A percentile compares a stretch with the other conserved stretches of the same genome.
These are phyloP conservation scores for Carcina quercana DNA, from an alignment of 2,888 invertebrate genomes.

Conservation along the genomic window DNA sequence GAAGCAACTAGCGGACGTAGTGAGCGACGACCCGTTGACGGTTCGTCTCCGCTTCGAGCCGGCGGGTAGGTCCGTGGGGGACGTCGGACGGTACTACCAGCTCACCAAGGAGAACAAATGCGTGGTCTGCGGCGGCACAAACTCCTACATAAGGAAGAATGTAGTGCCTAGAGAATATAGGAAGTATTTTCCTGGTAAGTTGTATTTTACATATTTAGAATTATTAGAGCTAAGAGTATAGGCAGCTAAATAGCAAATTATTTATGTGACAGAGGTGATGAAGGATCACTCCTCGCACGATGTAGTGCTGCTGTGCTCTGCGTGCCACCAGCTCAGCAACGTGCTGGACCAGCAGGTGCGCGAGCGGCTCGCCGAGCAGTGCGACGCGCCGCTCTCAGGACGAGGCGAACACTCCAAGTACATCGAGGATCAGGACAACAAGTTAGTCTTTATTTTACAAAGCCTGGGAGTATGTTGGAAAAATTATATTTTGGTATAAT, in stretches of 20 bases:
- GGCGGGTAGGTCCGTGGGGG: slow-evolving; percentile 80
- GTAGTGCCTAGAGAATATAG: slow-evolving; percentile 89
- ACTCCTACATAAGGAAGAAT: slow-evolving; percentile 83
- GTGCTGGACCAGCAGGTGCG: slow-evolving; percentile 76
- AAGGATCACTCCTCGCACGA: slow-evolving; percentile 90
- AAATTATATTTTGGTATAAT: too few species aligned
- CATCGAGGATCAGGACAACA: slow-evolving; percentile 43
- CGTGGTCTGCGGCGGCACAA: slow-evolving; percentile 82
- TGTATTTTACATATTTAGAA: neutral
- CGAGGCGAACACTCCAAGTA: slow-evolving; percentile 28
- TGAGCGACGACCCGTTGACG: slow-evolving; percentile 71
- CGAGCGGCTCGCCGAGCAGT: slow-evolving; percentile 70
- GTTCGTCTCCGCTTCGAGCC: slow-evolving; percentile 86
- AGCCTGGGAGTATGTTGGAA: too few species aligned
- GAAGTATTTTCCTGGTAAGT: slow-evolving; percentile 80
- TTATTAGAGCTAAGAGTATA: neutral
- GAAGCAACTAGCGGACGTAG: slow-evolving; percentile 58
- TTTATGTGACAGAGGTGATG: slow-evolving; percentile 72
- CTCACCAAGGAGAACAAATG: slow-evolving; percentile 83
- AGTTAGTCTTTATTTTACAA: slow-evolving; percentile 24
- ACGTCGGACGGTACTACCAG: slow-evolving; percentile 82
- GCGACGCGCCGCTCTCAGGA: slow-evolving; percentile 77
- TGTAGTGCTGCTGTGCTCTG: slow-evolving; percentile 80
- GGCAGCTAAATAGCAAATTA: neutral
- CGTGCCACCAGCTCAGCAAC: slow-evolving; percentile 83